Evolutionary conservation across 2,113 vertebrate species (phyloP).

Genomic region (Centropristis striata): DNA sequence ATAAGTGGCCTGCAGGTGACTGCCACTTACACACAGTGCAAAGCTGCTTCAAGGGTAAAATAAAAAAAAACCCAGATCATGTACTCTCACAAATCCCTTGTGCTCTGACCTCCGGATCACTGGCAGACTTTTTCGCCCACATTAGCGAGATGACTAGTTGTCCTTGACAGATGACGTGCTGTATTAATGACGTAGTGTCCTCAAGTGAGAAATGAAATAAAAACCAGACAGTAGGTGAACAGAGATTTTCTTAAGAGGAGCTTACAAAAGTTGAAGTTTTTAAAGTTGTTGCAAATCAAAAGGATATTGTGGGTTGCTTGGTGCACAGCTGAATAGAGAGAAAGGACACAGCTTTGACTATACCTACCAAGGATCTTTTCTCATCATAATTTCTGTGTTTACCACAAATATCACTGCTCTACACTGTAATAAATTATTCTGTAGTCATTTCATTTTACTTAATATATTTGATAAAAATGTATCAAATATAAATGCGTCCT

Average conservation of each 20-base stretch:
- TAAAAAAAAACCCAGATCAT: constrained; percentile 53
- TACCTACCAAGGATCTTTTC: background rate
- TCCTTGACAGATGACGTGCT: constrained; percentile 67
- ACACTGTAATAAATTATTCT: too few species aligned
- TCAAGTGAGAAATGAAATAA: constrained; percentile 7
- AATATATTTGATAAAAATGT: too few species aligned
- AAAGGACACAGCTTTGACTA: constrained; percentile 8
- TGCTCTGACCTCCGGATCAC: constrained; percentile 49
- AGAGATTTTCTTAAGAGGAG: constrained; percentile 1
- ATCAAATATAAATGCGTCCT: too few species aligned
- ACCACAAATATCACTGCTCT: background rate
- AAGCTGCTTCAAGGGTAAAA: constrained; percentile 72
- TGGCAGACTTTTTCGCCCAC: constrained; percentile 38
- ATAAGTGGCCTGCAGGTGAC: constrained; percentile 48
- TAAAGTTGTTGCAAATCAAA: constrained; percentile 18
- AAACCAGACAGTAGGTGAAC: background rate
- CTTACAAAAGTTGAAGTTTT: constrained; percentile 34
- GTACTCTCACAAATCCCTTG: constrained; percentile 56
- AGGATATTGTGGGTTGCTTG: constrained; percentile 23
- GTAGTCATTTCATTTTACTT: too few species aligned
- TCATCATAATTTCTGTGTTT: constrained; percentile 30
- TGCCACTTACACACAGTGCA: constrained; percentile 39
- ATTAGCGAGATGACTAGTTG: constrained; percentile 77
- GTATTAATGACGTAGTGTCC: constrained; percentile 44
- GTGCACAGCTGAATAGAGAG: constrained; percentile 2